Evolutionary conservation across 2,888 invertebrate genomes (phyloP).

Genomic region (Exephanes ischioxanthus): DNA sequence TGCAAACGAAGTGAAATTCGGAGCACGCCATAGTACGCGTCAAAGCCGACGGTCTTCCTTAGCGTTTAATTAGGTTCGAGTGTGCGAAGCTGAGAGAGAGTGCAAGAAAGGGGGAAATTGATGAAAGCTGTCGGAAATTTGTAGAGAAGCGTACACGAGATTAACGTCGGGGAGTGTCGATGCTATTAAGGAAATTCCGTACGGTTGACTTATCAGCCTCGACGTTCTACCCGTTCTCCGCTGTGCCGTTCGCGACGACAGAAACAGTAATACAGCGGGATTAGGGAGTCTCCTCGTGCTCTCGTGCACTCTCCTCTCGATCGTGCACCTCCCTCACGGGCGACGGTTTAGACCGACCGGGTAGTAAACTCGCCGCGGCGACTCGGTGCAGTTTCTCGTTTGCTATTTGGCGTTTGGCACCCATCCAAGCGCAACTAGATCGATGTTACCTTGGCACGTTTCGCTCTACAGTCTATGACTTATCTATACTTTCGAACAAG

Average conservation of each 20-base stretch:
- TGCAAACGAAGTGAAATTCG: slow-evolving; percentile 7
- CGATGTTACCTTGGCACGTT: slow-evolving; percentile 80
- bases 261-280: slow-evolving; percentile 56
- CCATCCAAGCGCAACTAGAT: slow-evolving; percentile 80
- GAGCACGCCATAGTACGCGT: background rate
- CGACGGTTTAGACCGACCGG: slow-evolving; percentile 47
- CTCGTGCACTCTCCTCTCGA: slow-evolving; percentile 4
- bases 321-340: background rate
- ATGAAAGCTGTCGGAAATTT: slow-evolving; percentile 1
- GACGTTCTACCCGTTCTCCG: background rate
- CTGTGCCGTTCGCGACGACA: slow-evolving; percentile 48
- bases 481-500: slow-evolving; percentile 58
- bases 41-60: background rate
- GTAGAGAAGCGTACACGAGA: slow-evolving; percentile 35
- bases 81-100: background rate
- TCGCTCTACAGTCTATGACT: slow-evolving; percentile 60
- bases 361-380: slow-evolving; percentile 14
- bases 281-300: slow-evolving; percentile 55
- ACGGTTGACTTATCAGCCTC: slow-evolving; percentile 41
- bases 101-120: background rate
- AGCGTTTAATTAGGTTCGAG: background rate
- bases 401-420: slow-evolving; percentile 77
- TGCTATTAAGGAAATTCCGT: slow-evolving; percentile 51
- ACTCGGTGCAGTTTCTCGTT: slow-evolving; percentile 59
- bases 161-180: slow-evolving; percentile 31